Percentiles rank a stretch among this genome's conserved stretches.
phyloP scores from a whole-genome alignment of 2,113 vertebrate genomes.

The Megaleporinus macrocephalus region DNA sequence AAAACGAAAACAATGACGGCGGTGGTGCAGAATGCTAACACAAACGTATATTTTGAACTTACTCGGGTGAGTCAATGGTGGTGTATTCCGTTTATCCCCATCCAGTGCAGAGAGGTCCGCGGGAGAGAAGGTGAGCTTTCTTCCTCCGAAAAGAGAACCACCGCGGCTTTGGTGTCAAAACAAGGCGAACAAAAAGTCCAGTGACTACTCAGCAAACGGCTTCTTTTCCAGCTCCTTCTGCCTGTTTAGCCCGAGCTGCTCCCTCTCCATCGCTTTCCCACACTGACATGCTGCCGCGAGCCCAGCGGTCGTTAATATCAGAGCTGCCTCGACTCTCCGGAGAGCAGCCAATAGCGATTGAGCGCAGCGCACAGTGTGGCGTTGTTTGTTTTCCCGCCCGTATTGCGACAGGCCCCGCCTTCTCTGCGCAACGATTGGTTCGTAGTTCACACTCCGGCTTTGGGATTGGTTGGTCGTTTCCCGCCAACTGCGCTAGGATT shows the following conservation, averaged over 20 bases:
- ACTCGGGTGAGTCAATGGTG: slow-evolving; percentile 62
- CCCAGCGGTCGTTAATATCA: slow-evolving; percentile 86
- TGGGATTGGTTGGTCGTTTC: not conserved
- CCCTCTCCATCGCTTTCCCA: slow-evolving; percentile 82
- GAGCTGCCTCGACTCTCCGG: slow-evolving; percentile 79
- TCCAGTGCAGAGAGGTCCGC: slow-evolving; percentile 66
- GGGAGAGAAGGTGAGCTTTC: slow-evolving; percentile 67
- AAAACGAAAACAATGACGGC: too few relatives aligned
- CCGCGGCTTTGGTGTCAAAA: slow-evolving; percentile 23
- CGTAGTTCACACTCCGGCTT: not conserved
- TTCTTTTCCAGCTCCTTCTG: slow-evolving; percentile 64
- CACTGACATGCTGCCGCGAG: slow-evolving; percentile 86
- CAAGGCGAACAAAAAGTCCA: slow-evolving; percentile 71
- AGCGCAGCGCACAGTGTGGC: slow-evolving; percentile 64
- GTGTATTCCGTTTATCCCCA: slow-evolving; percentile 72
- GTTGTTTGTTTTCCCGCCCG: not conserved
- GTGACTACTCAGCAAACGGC: slow-evolving; percentile 43
- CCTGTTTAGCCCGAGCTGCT: slow-evolving; percentile 76
- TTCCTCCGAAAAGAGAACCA: slow-evolving; percentile 61
- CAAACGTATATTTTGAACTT: slow-evolving; percentile 59
- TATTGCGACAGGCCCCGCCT: not conserved
- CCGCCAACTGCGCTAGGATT: not conserved
- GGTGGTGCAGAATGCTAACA: not conserved
- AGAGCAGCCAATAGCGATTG: slow-evolving; percentile 76
- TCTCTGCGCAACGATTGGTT: not conserved